Conservation (phyloP, 1,140 invertebrate genomes). For the Drosophila bocki region DNA sequence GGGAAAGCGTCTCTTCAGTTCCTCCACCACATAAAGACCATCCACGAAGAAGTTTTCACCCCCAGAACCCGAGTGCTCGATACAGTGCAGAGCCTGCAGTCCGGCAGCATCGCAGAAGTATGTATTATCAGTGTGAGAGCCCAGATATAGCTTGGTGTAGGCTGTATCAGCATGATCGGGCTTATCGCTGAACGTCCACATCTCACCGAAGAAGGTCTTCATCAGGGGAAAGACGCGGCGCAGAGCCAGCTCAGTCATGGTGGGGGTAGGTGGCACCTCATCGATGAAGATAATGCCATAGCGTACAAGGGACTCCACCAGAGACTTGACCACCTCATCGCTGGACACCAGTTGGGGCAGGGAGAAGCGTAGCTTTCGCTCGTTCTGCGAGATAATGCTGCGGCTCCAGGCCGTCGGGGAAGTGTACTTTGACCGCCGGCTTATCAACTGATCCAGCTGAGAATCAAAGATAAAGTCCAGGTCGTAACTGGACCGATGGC, state of each 20-base stretch:
- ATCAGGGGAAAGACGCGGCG: conserved; percentile 85
- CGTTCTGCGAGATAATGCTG: conserved; percentile 59
- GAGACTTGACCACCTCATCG: conserved; percentile 47
- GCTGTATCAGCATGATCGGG: conserved; percentile 88
- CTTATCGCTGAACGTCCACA: conserved; percentile 87
- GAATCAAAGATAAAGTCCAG: conserved; percentile 59
- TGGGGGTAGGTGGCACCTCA: conserved; percentile 67
- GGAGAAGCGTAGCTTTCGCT: conserved; percentile 58
- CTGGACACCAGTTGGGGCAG: conserved; percentile 42
- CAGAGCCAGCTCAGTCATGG: conserved; percentile 80
- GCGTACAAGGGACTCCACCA: conserved; percentile 64
- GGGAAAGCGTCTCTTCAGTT: conserved; percentile 86
- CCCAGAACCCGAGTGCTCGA: conserved; percentile 87
- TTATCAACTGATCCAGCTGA: conserved; percentile 63
- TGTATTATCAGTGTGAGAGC: conserved; percentile 89
- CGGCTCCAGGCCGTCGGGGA: conserved; percentile 67
- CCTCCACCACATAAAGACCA: conserved; percentile 88
- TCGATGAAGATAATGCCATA: conserved; percentile 82
- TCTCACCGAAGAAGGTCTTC: conserved; percentile 88
- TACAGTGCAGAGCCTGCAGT: conserved; percentile 89
- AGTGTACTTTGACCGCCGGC: conserved; percentile 48
- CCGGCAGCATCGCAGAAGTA: conserved; percentile 91
- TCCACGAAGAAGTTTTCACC: conserved; percentile 90
- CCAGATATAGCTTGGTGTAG: conserved; percentile 87
- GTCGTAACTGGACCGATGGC: conserved; percentile 68